A percentile compares a stretch with the other conserved stretches of the same genome.
Conservation (phyloP, 2,888 invertebrate genomes). For the Eristalis pertinax region DNA sequence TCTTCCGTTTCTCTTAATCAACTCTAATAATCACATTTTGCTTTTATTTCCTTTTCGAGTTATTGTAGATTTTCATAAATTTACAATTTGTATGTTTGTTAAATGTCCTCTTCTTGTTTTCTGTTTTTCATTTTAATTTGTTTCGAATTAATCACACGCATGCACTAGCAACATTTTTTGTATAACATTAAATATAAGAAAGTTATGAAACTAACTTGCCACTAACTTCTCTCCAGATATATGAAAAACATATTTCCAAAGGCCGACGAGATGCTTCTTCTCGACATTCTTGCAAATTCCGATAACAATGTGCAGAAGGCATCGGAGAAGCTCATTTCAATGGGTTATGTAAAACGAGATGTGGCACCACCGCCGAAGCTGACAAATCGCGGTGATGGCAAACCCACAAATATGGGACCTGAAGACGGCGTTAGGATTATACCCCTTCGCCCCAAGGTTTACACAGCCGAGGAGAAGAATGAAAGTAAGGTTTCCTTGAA, state of each 20-base stretch:
- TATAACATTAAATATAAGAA: neutral
- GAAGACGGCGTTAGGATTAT: conserved; percentile 75
- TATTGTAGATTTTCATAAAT: neutral
- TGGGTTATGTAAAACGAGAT: conserved; percentile 92
- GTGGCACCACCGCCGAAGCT: conserved; percentile 84
- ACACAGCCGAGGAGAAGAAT: conserved; percentile 87
- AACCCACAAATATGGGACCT: conserved; percentile 75
- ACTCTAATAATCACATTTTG: neutral
- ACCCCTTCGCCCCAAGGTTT: conserved; percentile 84
- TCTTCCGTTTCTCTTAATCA: neutral
- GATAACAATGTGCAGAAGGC: conserved; percentile 96
- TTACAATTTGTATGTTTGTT: neutral
- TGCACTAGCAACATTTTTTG: conserved; percentile 8
- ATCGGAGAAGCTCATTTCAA: conserved; percentile 88
- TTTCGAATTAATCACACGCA: conserved; percentile 24
- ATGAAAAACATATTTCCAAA: conserved; percentile 95
- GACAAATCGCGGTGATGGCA: conserved; percentile 82
- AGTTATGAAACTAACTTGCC: neutral
- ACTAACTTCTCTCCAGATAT: conserved; percentile 84
- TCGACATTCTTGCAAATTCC: conserved; percentile 91
- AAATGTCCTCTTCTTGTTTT: neutral
- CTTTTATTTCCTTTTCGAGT: neutral
- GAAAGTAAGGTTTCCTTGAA: conserved; percentile 82
- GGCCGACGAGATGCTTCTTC: conserved; percentile 92
- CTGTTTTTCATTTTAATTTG: neutral